Conservation (phyloP, 2,797 vertebrate genomes). For the Acridotheres tristis region DNA sequence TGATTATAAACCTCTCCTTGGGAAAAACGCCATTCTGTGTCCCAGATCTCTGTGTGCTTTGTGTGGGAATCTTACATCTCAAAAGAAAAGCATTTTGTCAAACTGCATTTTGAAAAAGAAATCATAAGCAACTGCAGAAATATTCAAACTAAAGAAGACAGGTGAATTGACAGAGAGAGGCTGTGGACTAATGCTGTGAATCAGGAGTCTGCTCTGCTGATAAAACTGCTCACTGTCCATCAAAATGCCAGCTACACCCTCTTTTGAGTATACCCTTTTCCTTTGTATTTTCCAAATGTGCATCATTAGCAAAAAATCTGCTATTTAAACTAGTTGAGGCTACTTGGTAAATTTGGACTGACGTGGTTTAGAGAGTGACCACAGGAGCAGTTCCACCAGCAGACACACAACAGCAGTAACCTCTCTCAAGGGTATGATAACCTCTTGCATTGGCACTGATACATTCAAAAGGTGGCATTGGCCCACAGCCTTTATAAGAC, state of each 20-base stretch:
- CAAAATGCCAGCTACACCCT: not conserved
- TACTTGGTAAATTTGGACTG: not conserved
- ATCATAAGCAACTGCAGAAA: not conserved
- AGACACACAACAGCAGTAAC: not conserved
- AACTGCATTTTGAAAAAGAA: not conserved
- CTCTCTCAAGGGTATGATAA: conserved; percentile 27
- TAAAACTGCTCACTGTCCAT: not conserved
- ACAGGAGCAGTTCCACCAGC: not conserved
- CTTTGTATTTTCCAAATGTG: not conserved
- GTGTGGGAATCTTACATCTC: not conserved
- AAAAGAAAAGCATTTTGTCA: not conserved
- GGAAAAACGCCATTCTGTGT: not conserved
- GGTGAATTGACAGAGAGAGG: not conserved
- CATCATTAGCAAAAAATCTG: not conserved
- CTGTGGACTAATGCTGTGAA: not conserved
- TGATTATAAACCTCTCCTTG: not conserved
- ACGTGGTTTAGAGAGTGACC: not conserved
- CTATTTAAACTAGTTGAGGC: not conserved
- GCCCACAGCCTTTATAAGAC: conserved; percentile 24
- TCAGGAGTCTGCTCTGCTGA: not conserved
- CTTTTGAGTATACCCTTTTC: not conserved
- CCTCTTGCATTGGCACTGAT: conserved; percentile 16
- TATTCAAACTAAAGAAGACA: not conserved
- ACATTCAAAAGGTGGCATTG: not conserved
- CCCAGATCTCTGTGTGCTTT: not conserved